These are phyloP conservation scores for Crossoptilon crossoptilon DNA, from an alignment of 2,797 vertebrate genomes.

Conservation along the genomic window DNA sequence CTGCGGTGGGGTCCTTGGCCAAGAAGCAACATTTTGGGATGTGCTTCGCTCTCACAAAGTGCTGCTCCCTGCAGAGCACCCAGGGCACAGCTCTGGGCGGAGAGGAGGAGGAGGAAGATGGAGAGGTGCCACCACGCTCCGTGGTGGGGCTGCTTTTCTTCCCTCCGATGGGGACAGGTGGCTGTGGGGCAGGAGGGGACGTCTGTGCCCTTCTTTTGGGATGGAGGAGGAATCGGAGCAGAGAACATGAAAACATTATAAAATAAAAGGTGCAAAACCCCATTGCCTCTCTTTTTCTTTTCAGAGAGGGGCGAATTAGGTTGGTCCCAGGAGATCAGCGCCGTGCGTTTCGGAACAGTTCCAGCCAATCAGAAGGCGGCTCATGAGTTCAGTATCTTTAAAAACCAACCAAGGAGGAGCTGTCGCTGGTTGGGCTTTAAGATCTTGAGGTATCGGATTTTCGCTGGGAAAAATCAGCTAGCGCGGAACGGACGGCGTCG, in stretches of 20 bases:
- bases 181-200: background rate
- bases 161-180: accelerated
- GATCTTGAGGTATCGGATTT: constrained; percentile 74
- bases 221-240: background rate
- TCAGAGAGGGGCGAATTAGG: constrained; percentile 36
- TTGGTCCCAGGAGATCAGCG: constrained; percentile 55
- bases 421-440: constrained; percentile 71
- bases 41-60: accelerated
- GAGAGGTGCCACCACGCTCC: background rate
- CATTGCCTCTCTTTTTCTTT: constrained; percentile 6
- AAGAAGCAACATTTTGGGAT: background rate
- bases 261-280: background rate
- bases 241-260: background rate
- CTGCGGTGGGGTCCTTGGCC: accelerated
- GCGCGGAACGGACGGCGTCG: constrained; percentile 31
- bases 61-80: constrained; percentile 3
- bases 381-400: constrained; percentile 71
- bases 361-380: constrained; percentile 70
- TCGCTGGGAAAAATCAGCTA: constrained; percentile 39
- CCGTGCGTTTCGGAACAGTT: constrained; percentile 42
- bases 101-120: background rate
- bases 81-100: accelerated
- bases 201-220: accelerated
- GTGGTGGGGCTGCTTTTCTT: background rate
- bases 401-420: constrained; percentile 69